phyloP scores from a whole-genome alignment of 2,797 vertebrate species.

The Ciconia nigra region DNA sequence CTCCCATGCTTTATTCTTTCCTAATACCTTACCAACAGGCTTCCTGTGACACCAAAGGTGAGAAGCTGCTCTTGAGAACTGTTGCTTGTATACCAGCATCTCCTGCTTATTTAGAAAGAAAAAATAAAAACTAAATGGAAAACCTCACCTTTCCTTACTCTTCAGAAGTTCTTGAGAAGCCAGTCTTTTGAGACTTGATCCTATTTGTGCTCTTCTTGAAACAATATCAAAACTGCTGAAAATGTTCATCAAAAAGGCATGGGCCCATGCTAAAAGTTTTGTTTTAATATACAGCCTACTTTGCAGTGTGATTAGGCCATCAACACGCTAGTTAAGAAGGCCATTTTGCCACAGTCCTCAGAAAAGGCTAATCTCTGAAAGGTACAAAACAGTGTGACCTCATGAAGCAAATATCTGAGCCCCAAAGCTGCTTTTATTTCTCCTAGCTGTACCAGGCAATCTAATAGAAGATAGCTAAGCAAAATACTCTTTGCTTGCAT shows the following conservation, averaged over 20 bases:
- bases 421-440: neutral
- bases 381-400: neutral
- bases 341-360: neutral
- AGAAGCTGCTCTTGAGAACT: neutral
- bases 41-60: neutral
- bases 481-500: neutral
- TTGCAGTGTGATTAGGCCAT: neutral
- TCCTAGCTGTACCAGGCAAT: neutral
- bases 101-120: neutral
- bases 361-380: neutral
- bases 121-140: neutral
- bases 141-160: neutral
- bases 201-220: neutral
- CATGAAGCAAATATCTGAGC: neutral
- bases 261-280: neutral
- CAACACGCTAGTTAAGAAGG: neutral
- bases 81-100: neutral
- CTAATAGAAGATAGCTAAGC: neutral
- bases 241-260: neutral
- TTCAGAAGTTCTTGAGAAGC: neutral
- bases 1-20: neutral
- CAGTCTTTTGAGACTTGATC: fast-evolving
- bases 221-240: neutral
- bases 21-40: neutral
- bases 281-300: neutral